phyloP scores from a whole-genome alignment of 2,888 invertebrate genomes.

The Drymonia ruficornis region DNA sequence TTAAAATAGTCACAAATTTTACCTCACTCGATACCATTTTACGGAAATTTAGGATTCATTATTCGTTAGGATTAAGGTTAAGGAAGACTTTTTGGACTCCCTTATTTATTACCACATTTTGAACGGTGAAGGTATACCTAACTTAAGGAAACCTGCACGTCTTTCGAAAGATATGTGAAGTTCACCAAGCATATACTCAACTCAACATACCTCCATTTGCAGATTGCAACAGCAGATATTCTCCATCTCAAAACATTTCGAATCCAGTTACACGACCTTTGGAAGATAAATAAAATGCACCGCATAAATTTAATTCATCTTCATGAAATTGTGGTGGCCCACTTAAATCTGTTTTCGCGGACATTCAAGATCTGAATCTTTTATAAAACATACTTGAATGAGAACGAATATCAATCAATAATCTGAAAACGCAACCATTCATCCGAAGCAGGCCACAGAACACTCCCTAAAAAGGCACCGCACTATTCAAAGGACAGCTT shows the following conservation, averaged over 20 bases:
- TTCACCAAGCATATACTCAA: no score
- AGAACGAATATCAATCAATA: neutral
- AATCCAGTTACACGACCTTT: slow-evolving; percentile 2
- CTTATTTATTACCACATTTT: no score
- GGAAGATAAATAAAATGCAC: slow-evolving; percentile 1
- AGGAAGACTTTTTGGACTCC: no score
- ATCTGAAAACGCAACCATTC: neutral
- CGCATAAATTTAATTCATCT: neutral
- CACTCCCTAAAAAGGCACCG: neutral
- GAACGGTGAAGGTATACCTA: no score
- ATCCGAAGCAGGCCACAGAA: neutral
- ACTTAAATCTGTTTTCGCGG: neutral
- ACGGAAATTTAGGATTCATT: no score
- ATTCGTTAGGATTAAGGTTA: no score
- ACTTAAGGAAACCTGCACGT: no score
- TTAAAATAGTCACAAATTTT: no score
- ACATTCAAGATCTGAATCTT: neutral
- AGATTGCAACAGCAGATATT: neutral
- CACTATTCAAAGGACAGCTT: neutral
- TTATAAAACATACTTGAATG: neutral
- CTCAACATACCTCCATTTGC: neutral
- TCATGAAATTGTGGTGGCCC: neutral
- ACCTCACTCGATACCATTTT: no score
- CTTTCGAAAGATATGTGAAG: no score
- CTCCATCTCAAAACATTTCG: neutral